These are phyloP conservation scores for Syngnathus scovelli DNA, from an alignment of 2,113 vertebrate genomes.

Conservation along the genomic window DNA sequence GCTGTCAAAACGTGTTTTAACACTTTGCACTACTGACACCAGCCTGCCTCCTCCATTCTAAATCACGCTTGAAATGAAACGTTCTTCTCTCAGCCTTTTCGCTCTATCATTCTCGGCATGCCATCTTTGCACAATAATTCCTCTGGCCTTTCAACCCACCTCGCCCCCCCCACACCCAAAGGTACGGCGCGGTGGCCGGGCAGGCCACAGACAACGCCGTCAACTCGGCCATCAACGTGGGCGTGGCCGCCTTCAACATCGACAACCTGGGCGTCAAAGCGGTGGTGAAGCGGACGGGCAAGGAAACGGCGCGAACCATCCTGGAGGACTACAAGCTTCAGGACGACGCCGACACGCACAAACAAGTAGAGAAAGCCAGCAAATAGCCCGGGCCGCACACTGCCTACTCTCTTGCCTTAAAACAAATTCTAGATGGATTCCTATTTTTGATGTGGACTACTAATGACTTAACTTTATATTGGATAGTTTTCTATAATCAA, in stretches of 20 bases:
- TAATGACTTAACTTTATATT: slow-evolving; percentile 11
- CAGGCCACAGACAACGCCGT: slow-evolving; percentile 86
- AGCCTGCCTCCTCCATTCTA: background rate
- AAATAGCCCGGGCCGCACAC: slow-evolving; percentile 42
- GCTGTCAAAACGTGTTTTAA: slow-evolving; percentile 16
- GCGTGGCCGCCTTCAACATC: slow-evolving; percentile 89
- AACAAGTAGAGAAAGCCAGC: slow-evolving; percentile 43
- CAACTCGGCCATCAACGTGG: slow-evolving; percentile 92
- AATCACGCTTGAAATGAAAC: background rate
- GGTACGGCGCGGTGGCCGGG: slow-evolving; percentile 88
- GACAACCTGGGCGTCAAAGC: slow-evolving; percentile 93
- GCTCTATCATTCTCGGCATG: background rate
- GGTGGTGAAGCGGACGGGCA: slow-evolving; percentile 89
- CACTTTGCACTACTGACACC: slow-evolving; percentile 16
- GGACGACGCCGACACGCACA: slow-evolving; percentile 52
- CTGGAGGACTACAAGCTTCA: slow-evolving; percentile 85
- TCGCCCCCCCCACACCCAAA: slow-evolving; percentile 55
- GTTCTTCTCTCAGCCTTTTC: background rate
- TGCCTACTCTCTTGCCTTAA: slow-evolving; percentile 48
- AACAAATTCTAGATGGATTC: slow-evolving; percentile 39
- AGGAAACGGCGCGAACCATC: slow-evolving; percentile 82
- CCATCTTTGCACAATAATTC: slow-evolving; percentile 4
- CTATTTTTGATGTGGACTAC: slow-evolving; percentile 44
- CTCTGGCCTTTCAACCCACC: slow-evolving; percentile 3
- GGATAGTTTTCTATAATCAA: background rate